phyloP scores from a whole-genome alignment of 1,140 invertebrate genomes.

The Tetragnatha versicolor region DNA sequence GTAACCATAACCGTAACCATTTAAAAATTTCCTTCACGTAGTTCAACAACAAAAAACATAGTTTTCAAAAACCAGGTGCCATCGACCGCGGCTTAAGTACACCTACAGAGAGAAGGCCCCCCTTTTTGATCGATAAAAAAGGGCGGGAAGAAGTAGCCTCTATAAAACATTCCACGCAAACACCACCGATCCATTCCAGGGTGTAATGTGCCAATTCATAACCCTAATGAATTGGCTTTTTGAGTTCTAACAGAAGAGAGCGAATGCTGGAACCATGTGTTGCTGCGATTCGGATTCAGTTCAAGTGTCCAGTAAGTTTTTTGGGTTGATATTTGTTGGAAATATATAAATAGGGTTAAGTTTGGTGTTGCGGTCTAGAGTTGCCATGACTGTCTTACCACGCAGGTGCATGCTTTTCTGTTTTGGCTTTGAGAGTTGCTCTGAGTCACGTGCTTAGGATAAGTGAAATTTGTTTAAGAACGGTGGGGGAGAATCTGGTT shows the following conservation, averaged over 20 bases:
- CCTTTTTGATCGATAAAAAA: conserved; percentile 8
- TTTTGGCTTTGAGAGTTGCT: background rate
- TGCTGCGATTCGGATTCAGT: conserved; percentile 20
- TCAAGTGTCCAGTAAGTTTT: conserved; percentile 39
- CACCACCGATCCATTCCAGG: background rate
- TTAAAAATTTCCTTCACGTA: too few relatives aligned
- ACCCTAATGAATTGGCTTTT: conserved; percentile 14
- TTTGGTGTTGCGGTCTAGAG: too few relatives aligned
- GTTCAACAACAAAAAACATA: too few relatives aligned
- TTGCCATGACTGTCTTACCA: too few relatives aligned
- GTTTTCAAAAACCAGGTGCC: background rate
- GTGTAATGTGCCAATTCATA: too few relatives aligned
- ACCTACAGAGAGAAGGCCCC: background rate
- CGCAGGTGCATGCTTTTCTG: background rate
- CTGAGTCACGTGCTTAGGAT: background rate
- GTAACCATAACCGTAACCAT: too few relatives aligned
- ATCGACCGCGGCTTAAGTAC: conserved; percentile 10
- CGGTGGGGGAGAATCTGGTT: too few relatives aligned
- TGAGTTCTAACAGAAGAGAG: too few relatives aligned
- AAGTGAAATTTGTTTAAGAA: too few relatives aligned
- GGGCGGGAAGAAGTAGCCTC: background rate
- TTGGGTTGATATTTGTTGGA: background rate
- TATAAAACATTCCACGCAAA: background rate
- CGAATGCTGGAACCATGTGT: background rate
- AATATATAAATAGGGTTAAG: background rate